Conservation (phyloP, 2,888 invertebrate genomes). For the Orthosia gothica region DNA sequence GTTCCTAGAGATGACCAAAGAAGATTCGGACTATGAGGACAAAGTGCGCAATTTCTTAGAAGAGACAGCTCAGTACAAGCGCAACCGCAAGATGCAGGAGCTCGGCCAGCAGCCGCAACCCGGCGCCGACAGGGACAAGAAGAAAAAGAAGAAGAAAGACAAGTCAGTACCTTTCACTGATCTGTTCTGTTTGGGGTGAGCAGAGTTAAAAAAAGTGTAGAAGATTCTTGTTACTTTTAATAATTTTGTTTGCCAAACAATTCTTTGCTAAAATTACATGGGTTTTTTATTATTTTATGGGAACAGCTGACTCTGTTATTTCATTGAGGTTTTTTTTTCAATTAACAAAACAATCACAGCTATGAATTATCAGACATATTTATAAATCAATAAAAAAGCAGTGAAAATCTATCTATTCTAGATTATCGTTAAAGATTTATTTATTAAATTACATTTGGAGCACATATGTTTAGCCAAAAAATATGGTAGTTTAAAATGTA, state of each 20-base stretch:
- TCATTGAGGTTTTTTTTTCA: neutral
- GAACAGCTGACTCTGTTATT: neutral
- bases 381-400: no score
- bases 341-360: neutral
- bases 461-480: neutral
- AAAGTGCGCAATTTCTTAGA: constrained; percentile 97
- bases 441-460: neutral
- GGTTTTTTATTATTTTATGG: no score
- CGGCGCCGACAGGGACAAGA: constrained; percentile 87
- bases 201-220: constrained; percentile 23
- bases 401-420: no score
- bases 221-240: neutral
- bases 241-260: neutral
- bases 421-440: no score
- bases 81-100: constrained; percentile 93
- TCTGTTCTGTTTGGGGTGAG: constrained; percentile 60
- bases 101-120: constrained; percentile 91
- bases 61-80: constrained; percentile 95
- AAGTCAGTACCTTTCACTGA: constrained; percentile 82
- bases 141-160: constrained; percentile 91
- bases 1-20: constrained; percentile 95
- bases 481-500: neutral
- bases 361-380: no score
- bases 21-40: constrained; percentile 96
- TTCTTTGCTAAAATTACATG: constrained; percentile 15